Base-by-base conservation (phyloP, 2,113 vertebrate species). In the Ifrita kowaldi region DNA sequence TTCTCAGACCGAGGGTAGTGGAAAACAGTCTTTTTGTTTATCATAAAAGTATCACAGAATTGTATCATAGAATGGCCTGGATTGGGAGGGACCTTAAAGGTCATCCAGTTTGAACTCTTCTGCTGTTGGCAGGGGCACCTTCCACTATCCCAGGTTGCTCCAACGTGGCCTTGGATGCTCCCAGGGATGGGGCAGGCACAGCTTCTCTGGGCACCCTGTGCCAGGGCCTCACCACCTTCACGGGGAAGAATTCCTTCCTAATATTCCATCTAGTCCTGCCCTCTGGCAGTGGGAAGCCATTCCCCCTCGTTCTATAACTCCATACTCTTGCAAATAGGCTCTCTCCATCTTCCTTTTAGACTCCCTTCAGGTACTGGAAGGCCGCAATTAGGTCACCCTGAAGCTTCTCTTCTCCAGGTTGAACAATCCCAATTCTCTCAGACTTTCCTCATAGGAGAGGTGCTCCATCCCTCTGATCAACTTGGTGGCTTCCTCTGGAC, bases 131-230 rank as follows among this genome's bases (percentile, higher is more conserved):
- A 47, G 27, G 27, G 44, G 4, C 27, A 32, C 21, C 44, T 49
- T 49, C 12, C 73, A 49, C 44, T 32, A 11, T 3, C 16, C 57
- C 57, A 50, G 30, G 13, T 6, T n/a, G 35, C 57, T 63, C 47
- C 78, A 22, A 32, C 3, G 47, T 32, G 41, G 55, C 41, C 55
- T 55, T 47, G 55, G 1, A 0, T 14, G 8, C n/a, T 55, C 0
- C 17, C 87, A 69, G 70, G 53, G 55, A 62, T 76, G 53, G 44
- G 24, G 9, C 39, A 82, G 24, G 39, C 62, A 12, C 69, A 60
- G 46, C 28, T 82, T 3, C 53, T 59, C 53, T n/a, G 44, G 37
- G 10, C 49, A 56, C 0, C 19, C 71, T 35, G 24, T 35, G 18
- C 23, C 41, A 57, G 41, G 19, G 53, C 71, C 17, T 22, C 10